Evolutionary conservation across 2,888 invertebrate species (phyloP).

Genomic region (Stictocephala bisonia): DNA sequence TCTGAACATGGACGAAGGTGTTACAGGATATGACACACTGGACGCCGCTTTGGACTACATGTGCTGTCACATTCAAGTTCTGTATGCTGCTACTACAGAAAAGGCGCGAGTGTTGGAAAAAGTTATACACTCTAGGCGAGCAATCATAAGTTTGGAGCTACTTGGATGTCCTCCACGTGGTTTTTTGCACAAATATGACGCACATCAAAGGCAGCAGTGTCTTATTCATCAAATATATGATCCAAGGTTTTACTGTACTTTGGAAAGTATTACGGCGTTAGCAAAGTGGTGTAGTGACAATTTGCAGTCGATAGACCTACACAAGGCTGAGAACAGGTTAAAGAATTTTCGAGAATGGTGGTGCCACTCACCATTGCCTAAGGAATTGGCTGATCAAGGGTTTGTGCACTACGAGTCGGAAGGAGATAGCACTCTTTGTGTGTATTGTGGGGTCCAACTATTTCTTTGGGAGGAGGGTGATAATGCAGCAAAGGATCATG

Average conservation of each 20-base stretch:
- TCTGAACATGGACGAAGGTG: neutral
- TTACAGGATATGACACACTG: neutral
- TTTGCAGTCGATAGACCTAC: neutral
- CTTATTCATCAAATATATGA: neutral
- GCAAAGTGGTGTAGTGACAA: neutral
- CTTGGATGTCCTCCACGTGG: neutral
- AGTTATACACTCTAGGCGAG: neutral
- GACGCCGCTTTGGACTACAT: neutral
- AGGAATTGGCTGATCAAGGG: too few species aligned
- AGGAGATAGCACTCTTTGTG: too few species aligned
- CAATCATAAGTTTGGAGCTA: neutral
- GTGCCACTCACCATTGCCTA: neutral
- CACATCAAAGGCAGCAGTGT: neutral
- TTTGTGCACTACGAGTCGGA: too few species aligned
- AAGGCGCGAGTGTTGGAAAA: neutral
- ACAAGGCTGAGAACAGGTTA: neutral
- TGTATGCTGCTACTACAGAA: neutral
- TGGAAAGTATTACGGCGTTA: neutral
- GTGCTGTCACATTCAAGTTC: neutral
- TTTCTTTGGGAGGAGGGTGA: too few species aligned
- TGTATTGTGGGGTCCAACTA: too few species aligned
- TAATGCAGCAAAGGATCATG: too few species aligned
- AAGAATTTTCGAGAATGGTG: neutral
- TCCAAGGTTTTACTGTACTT: neutral
- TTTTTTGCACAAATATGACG: too few species aligned